Base-by-base conservation (phyloP, 2,888 invertebrate species). In the Hypercompe scribonia region DNA sequence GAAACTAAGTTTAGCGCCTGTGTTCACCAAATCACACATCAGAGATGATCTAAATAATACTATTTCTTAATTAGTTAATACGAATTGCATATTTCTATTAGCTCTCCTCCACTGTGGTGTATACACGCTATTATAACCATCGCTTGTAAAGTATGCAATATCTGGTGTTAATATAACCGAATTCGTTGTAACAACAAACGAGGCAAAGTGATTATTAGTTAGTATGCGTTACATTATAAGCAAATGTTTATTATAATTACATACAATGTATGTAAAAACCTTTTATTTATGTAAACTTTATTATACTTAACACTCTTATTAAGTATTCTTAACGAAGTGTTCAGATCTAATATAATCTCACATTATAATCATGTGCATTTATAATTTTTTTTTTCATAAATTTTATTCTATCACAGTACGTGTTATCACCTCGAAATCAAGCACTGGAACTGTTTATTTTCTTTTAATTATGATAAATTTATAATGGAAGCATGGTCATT, bases 311-410 rank as follows among this genome's bases (percentile, higher is more conserved):
- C 34, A 78, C 77, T 72, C 79, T 81, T 69, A 72, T 65, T 76
- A 79, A 81, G 81, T 83, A 81, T 81, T 84, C 68, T 74, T 81
- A 73, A 76, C 81, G 39, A 80, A 80, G 82, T 85, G 85, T 86
- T 83, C 84, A 83, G 77, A 78, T 74, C 69, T 77, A 80, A 79
- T 80, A 72, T 81, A 81, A 80, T 77, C 75, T 72, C 81, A 82
- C 71, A 74, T 76, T 74, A 73, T 74, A 77, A 73, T 76, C 75
- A 78, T 71, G 71, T 74, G 77, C 80, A 84, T 79, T 81, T 77
- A 36, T 74, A 77, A 75, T 76, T 76, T 71, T 63, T 54, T 68
- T 61, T 31, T 61, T 61, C 61, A 69, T 69, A 69, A 69, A 58
- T 69, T 58, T 69, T 31, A 69, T 42, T 61, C 24, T 54, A 15